Percentiles rank a stretch among this genome's conserved stretches.
Evolutionary conservation across 53 echinoderm and acorn worm species (phyloP).

Genomic region (Paelopatides confundens): DNA sequence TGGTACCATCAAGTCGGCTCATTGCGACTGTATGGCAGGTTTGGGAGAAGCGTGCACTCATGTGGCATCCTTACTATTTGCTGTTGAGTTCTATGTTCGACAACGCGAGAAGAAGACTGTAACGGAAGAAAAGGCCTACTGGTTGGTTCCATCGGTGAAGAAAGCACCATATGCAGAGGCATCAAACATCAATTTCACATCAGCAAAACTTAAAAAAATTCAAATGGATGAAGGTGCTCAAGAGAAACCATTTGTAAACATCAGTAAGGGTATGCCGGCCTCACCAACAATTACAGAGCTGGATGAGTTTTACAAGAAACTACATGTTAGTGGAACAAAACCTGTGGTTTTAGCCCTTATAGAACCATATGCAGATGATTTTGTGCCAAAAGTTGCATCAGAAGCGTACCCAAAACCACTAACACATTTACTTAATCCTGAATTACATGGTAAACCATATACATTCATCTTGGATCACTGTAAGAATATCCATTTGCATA

Average conservation of each 20-base stretch:
- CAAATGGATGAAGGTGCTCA: too few relatives aligned
- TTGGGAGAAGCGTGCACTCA: slow-evolving; percentile 55
- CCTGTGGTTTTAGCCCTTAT: slow-evolving; percentile 3
- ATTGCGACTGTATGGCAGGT: too few relatives aligned
- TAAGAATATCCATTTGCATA: background rate
- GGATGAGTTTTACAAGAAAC: slow-evolving; percentile 1
- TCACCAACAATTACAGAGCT: slow-evolving; percentile 17
- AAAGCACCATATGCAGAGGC: slow-evolving; percentile 22
- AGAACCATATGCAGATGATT: slow-evolving; percentile 11
- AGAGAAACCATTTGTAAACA: too few relatives aligned
- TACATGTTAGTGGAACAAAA: slow-evolving; percentile 23
- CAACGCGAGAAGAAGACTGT: slow-evolving; percentile 39
- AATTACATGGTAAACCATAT: slow-evolving; percentile 1
- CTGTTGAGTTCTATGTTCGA: slow-evolving; percentile 42
- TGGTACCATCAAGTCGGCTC: slow-evolving; percentile 50
- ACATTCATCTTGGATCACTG: background rate
- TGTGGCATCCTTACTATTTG: slow-evolving; percentile 47
- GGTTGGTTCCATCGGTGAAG: slow-evolving; percentile 49
- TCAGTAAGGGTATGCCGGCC: background rate
- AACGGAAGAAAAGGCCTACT: slow-evolving; percentile 47
- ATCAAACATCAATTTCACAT: slow-evolving; percentile 50
- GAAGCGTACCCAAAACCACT: slow-evolving; percentile 8
- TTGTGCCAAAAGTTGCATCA: slow-evolving; percentile 8
- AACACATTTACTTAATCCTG: background rate
- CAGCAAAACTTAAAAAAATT: slow-evolving; percentile 40